Conservation (phyloP, 2,113 vertebrate species). For the Pelobates fuscus region DNA sequence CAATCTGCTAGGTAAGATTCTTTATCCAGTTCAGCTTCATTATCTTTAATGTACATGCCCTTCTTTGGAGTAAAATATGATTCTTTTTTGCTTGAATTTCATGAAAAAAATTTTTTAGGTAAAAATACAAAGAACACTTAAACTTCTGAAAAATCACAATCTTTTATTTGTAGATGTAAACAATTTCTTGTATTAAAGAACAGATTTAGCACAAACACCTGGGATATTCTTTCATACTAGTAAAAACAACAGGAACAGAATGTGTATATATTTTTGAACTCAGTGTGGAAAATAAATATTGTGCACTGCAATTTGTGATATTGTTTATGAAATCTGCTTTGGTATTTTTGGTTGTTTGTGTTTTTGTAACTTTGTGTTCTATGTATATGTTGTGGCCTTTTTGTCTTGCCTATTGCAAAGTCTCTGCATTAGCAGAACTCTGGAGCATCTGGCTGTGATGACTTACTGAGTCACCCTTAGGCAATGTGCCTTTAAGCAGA, state of each 20-base stretch:
- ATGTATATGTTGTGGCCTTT: too few relatives aligned
- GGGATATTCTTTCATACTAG: conserved; percentile 55
- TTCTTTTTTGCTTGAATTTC: conserved; percentile 58
- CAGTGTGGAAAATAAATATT: too few relatives aligned
- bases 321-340: too few relatives aligned
- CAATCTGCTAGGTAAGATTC: conserved; percentile 70
- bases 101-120: conserved; percentile 60
- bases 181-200: conserved; percentile 60
- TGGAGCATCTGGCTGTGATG: too few relatives aligned
- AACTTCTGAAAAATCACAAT: conserved; percentile 52
- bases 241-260: conserved; percentile 51
- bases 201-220: conserved; percentile 63
- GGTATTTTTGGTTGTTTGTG: too few relatives aligned
- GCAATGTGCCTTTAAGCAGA: too few relatives aligned
- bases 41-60: conserved; percentile 66
- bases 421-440: too few relatives aligned
- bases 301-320: too few relatives aligned
- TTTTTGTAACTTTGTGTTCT: too few relatives aligned
- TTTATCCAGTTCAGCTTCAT: conserved; percentile 64
- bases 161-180: conserved; percentile 58
- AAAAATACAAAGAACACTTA: conserved; percentile 45
- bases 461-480: too few relatives aligned
- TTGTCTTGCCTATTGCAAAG: too few relatives aligned
- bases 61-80: conserved; percentile 56
- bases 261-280: too few relatives aligned